Evolutionary conservation across 1,140 invertebrate genomes (phyloP).

Genomic region (Ylistrum balloti): DNA sequence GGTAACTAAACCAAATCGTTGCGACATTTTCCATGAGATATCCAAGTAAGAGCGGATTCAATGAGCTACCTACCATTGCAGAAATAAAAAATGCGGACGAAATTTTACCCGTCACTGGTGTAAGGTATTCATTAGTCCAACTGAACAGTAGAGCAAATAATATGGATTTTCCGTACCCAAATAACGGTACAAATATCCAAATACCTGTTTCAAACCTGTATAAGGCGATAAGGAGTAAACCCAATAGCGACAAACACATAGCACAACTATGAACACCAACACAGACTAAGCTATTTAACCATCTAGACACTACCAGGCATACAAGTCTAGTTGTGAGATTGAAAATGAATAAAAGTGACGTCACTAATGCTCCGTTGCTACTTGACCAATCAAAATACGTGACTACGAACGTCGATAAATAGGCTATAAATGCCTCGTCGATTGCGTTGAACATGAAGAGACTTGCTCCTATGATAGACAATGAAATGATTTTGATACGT

Average conservation of each 20-base stretch:
- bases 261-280: background rate
- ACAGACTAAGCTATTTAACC: background rate
- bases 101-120: background rate
- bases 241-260: background rate
- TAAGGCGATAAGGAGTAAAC: background rate
- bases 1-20: background rate
- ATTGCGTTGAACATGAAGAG: background rate
- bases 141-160: background rate
- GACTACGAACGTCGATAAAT: background rate
- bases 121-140: conserved; percentile 10
- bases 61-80: background rate
- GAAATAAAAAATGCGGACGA: background rate
- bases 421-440: background rate
- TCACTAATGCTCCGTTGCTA: background rate
- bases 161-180: background rate
- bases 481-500: background rate
- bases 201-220: background rate
- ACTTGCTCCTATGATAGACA: background rate
- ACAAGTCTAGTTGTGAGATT: background rate
- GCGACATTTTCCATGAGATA: background rate
- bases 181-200: conserved; percentile 21
- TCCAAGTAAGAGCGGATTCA: background rate
- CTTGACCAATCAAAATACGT: background rate
- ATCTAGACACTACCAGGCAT: background rate
- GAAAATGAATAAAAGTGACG: conserved; percentile 17